Evolutionary conservation across 2,888 invertebrate species (phyloP).

Genomic region (Leuctra nigra): DNA sequence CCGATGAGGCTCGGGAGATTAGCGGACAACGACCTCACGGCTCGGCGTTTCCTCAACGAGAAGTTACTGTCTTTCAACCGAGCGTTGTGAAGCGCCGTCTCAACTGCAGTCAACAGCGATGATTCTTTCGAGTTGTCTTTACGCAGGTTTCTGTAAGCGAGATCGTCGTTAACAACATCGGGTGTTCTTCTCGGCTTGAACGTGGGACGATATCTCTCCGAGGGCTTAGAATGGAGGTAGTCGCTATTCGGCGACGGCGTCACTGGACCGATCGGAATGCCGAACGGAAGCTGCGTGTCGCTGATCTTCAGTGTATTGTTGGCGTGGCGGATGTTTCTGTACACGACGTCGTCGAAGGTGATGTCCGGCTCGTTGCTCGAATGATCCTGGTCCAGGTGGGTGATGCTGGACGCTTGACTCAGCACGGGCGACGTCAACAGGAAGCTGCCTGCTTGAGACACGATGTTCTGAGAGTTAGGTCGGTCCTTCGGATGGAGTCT

Average conservation of each 20-base stretch:
- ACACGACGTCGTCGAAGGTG: constrained; percentile 76
- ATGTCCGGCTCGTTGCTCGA: constrained; percentile 24
- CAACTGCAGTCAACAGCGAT: constrained; percentile 41
- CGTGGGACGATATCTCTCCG: constrained; percentile 47
- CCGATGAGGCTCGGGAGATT: constrained; percentile 73
- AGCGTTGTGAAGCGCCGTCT: constrained; percentile 23
- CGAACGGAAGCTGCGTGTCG: constrained; percentile 85
- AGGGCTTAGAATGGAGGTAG: constrained; percentile 72
- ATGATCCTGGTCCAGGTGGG: constrained; percentile 17
- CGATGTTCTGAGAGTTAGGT: constrained; percentile 42
- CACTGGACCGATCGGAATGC: constrained; percentile 81
- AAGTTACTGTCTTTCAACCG: constrained; percentile 24
- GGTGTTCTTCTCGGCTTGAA: constrained; percentile 65
- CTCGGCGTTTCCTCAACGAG: constrained; percentile 64
- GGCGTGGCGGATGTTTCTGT: constrained; percentile 69
- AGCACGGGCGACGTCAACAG: constrained; percentile 62
- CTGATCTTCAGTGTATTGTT: constrained; percentile 60
- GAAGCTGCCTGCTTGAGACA: constrained; percentile 55
- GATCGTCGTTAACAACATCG: constrained; percentile 78
- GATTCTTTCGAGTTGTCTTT: constrained; percentile 64
- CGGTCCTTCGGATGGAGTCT: constrained; percentile 57
- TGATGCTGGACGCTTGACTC: constrained; percentile 31
- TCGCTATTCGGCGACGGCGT: constrained; percentile 73
- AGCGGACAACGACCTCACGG: constrained; percentile 74
- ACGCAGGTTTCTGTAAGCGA: constrained; percentile 76